These are phyloP conservation scores for Nyleta sp. DNA, from an alignment of 2,888 invertebrate species.

Conservation along the genomic window DNA sequence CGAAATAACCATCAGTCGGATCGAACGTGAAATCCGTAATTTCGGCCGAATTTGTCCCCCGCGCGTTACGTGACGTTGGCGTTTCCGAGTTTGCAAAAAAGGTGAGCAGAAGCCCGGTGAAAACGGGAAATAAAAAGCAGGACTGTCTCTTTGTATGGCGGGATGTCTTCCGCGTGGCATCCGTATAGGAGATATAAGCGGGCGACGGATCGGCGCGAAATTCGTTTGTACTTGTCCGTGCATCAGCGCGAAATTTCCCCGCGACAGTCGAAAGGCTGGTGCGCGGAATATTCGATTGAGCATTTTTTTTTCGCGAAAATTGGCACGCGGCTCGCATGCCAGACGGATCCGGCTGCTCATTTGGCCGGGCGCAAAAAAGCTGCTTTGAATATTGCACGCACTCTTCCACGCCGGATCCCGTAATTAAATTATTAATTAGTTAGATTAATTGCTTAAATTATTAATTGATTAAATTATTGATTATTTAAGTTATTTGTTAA, in stretches of 20 bases:
- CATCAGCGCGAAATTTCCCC: constrained; percentile 58
- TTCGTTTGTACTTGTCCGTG: constrained; percentile 67
- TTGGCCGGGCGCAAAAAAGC: constrained; percentile 43
- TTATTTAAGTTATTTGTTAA: too few relatives aligned
- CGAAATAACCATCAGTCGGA: constrained; percentile 41
- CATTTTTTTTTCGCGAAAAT: constrained; percentile 32
- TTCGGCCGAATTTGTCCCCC: constrained; percentile 9
- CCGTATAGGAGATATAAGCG: too few relatives aligned
- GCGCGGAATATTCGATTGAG: constrained; percentile 64
- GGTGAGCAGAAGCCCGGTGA: background rate
- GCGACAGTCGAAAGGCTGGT: constrained; percentile 67
- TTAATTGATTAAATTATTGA: too few relatives aligned
- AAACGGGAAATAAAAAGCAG: too few relatives aligned
- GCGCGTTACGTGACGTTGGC: constrained; percentile 37
- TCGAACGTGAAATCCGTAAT: constrained; percentile 34
- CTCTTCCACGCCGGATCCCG: background rate
- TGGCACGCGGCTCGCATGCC: constrained; percentile 55
- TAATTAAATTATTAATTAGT: constrained; percentile 34
- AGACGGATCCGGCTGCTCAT: constrained; percentile 49
- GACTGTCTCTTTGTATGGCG: too few relatives aligned
- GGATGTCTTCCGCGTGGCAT: too few relatives aligned
- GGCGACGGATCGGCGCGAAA: constrained; percentile 67
- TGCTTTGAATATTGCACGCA: constrained; percentile 23
- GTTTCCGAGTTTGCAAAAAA: too few relatives aligned
- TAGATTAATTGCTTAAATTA: too few relatives aligned